Base-by-base conservation (phyloP, 1,140 invertebrate species). In the Brachionus rubens region DNA sequence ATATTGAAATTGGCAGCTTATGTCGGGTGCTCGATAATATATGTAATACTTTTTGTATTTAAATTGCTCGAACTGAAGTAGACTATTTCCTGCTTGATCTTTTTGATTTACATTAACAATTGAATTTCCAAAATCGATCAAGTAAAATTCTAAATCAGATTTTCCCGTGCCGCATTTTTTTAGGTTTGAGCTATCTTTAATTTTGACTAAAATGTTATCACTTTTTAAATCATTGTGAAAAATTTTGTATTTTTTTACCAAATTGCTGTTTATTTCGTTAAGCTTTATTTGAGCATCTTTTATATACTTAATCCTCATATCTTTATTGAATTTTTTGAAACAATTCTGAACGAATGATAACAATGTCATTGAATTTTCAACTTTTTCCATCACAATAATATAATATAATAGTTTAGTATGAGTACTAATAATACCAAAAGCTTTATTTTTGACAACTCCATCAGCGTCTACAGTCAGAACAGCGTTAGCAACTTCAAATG, bases 171-270 rank as follows among this genome's bases (percentile, higher is more conserved):
- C 59, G 19, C 59, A 65, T 46, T 36, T 59, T 59, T 59, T 59
- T 19, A 36, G 36, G 4, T 16, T 59, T 19, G 54, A 33, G 9
- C 28, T 30, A 59, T 59, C 54, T 16, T 65, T 65, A 19, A 65
- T 19, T 43, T 28, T 65, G 0, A 65, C 40, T 9, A 65, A 24
- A 26, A 65, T 65, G 30, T 65, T 65, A 65, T 65, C 59, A 43
- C 59, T 65, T 43, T 65, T 65, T 14, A 65, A 65, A 65, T 65
- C 59, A n/a, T 65, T 65, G 43, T 65, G 59, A 65, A 65, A 65
- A 26, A 65, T 65, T 24, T 65, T 41, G 14, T 24, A 41, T 26
- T 65, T 46, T 41, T 65, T 1, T 46, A 65, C 26, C 19, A 65
- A 26, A 65, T 65, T 65, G 12, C 14, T 65, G 16, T 65, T 65